Percentiles rank a stretch among this genome's conserved stretches.
Evolutionary conservation across 2,113 vertebrate genomes (phyloP).

Genomic region (Salminus brasiliensis): DNA sequence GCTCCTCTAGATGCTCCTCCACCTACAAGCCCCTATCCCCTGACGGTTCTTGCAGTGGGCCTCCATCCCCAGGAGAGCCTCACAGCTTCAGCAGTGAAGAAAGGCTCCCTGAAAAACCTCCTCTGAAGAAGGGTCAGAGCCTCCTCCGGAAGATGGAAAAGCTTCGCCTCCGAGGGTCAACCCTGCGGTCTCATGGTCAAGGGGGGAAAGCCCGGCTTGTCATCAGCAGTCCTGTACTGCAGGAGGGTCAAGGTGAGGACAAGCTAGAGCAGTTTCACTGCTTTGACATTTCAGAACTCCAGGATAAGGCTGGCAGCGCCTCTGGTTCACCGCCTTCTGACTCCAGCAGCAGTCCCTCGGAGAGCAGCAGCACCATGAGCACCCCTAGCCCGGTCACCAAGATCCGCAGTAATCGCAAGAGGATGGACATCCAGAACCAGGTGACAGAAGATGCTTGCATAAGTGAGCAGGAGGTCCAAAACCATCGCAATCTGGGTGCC

Average conservation of each 20-base stretch:
- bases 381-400: slow-evolving; percentile 72
- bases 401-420: slow-evolving; percentile 72
- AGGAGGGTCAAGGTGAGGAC: slow-evolving; percentile 73
- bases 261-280: slow-evolving; percentile 69
- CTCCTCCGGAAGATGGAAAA: slow-evolving; percentile 87
- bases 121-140: slow-evolving; percentile 73
- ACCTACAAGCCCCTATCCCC: slow-evolving; percentile 58
- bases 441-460: background rate
- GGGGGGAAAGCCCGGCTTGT: slow-evolving; percentile 43
- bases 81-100: slow-evolving; percentile 60
- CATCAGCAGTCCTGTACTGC: slow-evolving; percentile 74
- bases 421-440: slow-evolving; percentile 24
- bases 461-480: slow-evolving; percentile 49
- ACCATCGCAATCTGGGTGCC: slow-evolving; percentile 57
- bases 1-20: slow-evolving; percentile 77
- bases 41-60: slow-evolving; percentile 71
- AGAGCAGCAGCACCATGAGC: slow-evolving; percentile 78
- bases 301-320: slow-evolving; percentile 59
- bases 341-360: slow-evolving; percentile 75
- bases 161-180: slow-evolving; percentile 72
- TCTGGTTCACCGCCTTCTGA: slow-evolving; percentile 69
- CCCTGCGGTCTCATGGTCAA: slow-evolving; percentile 40
- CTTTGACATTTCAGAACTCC: slow-evolving; percentile 69
- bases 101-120: slow-evolving; percentile 71
- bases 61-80: slow-evolving; percentile 65